Evolutionary conservation across 1,140 invertebrate genomes (phyloP).

Genomic region (Nautilus pompilius): DNA sequence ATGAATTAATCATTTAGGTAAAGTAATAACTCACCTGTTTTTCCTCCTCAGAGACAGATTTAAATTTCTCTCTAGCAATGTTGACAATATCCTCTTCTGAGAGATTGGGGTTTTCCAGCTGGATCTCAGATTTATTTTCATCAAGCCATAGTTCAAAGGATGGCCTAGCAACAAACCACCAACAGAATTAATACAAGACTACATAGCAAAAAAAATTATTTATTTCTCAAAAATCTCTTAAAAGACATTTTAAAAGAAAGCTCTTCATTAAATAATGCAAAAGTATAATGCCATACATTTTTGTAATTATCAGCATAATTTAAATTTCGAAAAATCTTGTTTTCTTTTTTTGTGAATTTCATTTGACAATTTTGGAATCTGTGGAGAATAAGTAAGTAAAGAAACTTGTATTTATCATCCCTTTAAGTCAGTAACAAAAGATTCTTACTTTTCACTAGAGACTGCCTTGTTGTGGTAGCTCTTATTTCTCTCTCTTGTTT

Average conservation of each 20-base stretch:
- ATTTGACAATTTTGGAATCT: no score
- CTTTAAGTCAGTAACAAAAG: no score
- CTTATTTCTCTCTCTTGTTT: no score
- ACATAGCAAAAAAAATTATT: background rate
- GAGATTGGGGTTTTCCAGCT: conserved; percentile 31
- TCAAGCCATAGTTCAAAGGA: conserved; percentile 48
- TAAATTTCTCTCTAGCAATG: conserved; percentile 35
- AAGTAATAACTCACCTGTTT: conserved; percentile 31
- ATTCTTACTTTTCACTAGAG: no score
- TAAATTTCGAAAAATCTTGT: no score
- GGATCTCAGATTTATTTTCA: conserved; percentile 24
- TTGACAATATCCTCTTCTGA: conserved; percentile 34
- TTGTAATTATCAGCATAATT: no score
- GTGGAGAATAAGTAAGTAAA: no score
- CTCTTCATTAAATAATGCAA: background rate
- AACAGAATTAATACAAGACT: background rate
- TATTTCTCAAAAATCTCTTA: no score
- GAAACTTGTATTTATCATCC: no score
- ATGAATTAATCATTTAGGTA: no score
- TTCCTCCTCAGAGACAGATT: conserved; percentile 40
- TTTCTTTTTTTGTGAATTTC: no score
- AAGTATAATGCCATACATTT: background rate
- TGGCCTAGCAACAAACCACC: conserved; percentile 5
- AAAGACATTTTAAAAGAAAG: background rate
- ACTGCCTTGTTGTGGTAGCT: no score